Percentiles rank a stretch among this genome's conserved stretches.
These are phyloP conservation scores for Cryptomyrus ogoouensis DNA, from an alignment of 2,113 vertebrate species.

Conservation along the genomic window DNA sequence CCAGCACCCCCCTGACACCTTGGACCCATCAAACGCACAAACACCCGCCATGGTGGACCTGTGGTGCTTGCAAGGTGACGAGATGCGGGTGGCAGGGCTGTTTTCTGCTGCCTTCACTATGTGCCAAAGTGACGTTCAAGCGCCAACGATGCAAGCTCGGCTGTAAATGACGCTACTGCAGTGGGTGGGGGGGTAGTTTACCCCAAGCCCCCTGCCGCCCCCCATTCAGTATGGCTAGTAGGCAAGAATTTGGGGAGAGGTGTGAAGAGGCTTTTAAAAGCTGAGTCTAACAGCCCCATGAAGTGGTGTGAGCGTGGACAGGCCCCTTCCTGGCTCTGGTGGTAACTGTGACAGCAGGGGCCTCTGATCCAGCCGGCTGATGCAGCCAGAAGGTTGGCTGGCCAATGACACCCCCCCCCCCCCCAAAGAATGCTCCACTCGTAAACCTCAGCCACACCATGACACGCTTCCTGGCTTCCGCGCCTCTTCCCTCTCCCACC, in stretches of 20 bases:
- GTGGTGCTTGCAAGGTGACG: not conserved
- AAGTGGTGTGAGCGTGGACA: not conserved
- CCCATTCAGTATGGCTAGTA: not conserved
- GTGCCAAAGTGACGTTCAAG: not conserved
- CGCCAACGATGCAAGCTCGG: no score
- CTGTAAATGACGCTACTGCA: not conserved
- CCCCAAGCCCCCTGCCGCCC: not conserved
- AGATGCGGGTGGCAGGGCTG: not conserved
- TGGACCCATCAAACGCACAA: not conserved
- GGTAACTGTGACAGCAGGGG: not conserved
- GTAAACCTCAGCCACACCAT: not conserved
- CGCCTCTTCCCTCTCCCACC: not conserved
- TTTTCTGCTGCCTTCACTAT: not conserved
- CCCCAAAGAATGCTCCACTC: not conserved
- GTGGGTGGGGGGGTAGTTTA: not conserved
- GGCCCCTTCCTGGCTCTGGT: slow-evolving; percentile 17
- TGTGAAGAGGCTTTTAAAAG: slow-evolving; percentile 17
- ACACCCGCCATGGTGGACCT: not conserved
- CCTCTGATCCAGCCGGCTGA: not conserved
- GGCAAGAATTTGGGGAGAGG: not conserved
- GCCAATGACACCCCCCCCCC: not conserved
- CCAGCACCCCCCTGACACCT: not conserved
- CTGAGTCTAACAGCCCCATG: not conserved
- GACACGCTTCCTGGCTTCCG: not conserved
- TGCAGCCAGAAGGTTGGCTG: not conserved